Conservation (phyloP, 2,888 invertebrate genomes). For the Mythimna albipuncta region DNA sequence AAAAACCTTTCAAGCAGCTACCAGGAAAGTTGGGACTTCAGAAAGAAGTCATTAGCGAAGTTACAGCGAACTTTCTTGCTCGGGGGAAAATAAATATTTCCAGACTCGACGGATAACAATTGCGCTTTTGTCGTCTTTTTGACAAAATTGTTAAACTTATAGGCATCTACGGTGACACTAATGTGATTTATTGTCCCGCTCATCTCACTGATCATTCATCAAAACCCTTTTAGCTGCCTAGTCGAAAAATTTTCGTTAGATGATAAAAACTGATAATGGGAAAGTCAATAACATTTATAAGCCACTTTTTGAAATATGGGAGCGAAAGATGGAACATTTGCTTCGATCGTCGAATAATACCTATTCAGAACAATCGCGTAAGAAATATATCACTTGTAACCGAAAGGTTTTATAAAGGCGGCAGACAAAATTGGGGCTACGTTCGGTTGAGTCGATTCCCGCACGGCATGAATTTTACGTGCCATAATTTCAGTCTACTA, state of each 20-base stretch:
- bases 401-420: constrained; percentile 48
- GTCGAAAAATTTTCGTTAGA: constrained; percentile 32
- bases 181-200: constrained; percentile 64
- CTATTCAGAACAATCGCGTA: constrained; percentile 48
- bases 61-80: constrained; percentile 81
- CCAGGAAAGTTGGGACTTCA: constrained; percentile 81
- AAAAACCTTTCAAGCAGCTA: constrained; percentile 81
- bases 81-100: constrained; percentile 86
- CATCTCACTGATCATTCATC: constrained; percentile 52
- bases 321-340: constrained; percentile 36
- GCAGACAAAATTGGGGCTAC: constrained; percentile 62
- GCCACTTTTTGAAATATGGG: constrained; percentile 40
- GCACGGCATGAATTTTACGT: constrained; percentile 79
- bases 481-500: constrained; percentile 83
- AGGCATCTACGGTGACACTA: constrained; percentile 62
- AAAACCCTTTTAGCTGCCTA: constrained; percentile 50
- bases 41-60: constrained; percentile 89
- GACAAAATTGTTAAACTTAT: constrained; percentile 75
- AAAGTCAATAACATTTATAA: constrained; percentile 54
- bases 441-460: constrained; percentile 65
- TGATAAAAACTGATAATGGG: constrained; percentile 38
- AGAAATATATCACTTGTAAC: constrained; percentile 59
- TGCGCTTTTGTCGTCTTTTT: constrained; percentile 78
- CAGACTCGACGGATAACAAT: constrained; percentile 82
- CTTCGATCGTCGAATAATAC: constrained; percentile 43